Evolutionary conservation across 2,888 invertebrate genomes (phyloP).

Genomic region (Aphodius granarius): DNA sequence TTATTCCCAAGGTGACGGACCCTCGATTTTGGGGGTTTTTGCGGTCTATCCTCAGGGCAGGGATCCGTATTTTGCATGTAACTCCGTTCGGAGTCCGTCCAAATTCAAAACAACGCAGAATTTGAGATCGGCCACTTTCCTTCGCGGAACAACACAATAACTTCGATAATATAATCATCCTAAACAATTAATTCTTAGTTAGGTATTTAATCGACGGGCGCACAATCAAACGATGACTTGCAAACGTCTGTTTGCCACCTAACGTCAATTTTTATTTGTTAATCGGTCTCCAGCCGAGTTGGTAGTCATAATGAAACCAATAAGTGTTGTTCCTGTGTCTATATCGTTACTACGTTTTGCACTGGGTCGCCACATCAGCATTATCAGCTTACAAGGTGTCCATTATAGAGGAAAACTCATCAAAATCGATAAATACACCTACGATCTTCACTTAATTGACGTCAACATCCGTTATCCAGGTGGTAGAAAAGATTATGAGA

Average conservation of each 20-base stretch:
- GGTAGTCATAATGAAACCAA: neutral
- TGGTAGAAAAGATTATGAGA: neutral
- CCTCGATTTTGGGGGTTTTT: neutral
- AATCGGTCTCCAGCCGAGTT: neutral
- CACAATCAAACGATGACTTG: neutral
- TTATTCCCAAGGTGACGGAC: neutral
- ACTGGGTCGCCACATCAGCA: neutral
- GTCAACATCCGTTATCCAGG: neutral
- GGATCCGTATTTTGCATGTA: neutral
- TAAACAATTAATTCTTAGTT: neutral
- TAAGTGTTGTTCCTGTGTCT: neutral
- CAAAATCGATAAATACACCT: neutral
- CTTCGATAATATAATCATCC: neutral
- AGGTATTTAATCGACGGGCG: neutral
- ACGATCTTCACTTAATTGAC: slow-evolving; percentile 1
- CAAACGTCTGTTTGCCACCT: no score
- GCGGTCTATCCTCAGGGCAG: neutral
- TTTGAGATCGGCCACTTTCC: neutral
- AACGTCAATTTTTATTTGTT: neutral
- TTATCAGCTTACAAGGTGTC: neutral
- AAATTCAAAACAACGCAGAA: neutral
- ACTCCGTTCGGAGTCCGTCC: neutral
- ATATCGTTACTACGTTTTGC: neutral
- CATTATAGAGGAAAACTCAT: slow-evolving; percentile 5
- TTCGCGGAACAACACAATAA: neutral